Conservation (phyloP, 23 tunicate species). For the Ascidia mentula region DNA sequence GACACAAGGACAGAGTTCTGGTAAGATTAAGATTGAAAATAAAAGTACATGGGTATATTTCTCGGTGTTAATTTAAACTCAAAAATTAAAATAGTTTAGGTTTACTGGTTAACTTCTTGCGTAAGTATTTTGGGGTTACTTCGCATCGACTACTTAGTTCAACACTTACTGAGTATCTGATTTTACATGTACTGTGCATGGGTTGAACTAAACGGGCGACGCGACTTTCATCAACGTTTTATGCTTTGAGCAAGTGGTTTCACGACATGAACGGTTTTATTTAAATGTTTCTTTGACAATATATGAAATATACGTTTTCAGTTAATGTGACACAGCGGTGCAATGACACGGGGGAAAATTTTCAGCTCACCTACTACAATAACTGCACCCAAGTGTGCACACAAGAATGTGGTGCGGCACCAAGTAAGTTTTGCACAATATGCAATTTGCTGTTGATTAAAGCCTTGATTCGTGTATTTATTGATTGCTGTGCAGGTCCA, state of each 20-base stretch:
- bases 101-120: no score
- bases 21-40: no score
- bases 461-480: neutral
- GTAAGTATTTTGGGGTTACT: neutral
- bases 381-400: conserved; percentile 25
- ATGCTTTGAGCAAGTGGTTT: no score
- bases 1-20: no score
- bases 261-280: no score
- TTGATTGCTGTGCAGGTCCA: neutral
- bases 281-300: no score
- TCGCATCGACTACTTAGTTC: neutral
- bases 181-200: neutral
- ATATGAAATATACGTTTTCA: no score
- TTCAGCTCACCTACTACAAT: conserved; percentile 29
- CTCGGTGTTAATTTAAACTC: no score
- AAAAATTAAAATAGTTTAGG: no score
- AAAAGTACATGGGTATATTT: no score
- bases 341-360: conserved; percentile 24
- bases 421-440: conserved; percentile 13
- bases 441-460: neutral
- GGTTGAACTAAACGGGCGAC: neutral
- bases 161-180: neutral
- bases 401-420: conserved; percentile 13
- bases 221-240: neutral
- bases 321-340: conserved; percentile 22